Conservation (phyloP, 2,113 vertebrate species). For the Rhodinocichla rosea region DNA sequence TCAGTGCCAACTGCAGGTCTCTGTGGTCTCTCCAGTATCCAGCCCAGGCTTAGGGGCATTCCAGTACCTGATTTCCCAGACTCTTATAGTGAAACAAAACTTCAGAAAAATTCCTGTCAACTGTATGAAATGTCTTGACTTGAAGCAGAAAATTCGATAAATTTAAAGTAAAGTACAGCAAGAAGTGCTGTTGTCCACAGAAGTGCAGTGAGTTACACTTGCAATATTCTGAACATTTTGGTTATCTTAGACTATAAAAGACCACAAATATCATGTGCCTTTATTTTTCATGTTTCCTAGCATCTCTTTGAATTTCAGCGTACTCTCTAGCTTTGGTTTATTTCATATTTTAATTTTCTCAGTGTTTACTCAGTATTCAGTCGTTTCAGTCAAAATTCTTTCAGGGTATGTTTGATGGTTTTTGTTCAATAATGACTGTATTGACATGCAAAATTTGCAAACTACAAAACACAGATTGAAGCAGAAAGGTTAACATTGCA, state of each 20-base stretch:
- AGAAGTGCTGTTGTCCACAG: neutral
- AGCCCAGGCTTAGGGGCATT: neutral
- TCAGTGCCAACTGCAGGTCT: neutral
- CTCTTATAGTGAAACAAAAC: neutral
- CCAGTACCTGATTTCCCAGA: neutral
- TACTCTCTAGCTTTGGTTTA: neutral
- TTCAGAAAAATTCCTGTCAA: neutral
- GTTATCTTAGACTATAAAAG: neutral
- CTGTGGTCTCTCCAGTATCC: neutral
- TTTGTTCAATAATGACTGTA: neutral
- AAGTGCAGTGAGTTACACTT: neutral
- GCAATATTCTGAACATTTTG: neutral
- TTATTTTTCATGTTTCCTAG: neutral
- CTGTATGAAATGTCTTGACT: neutral
- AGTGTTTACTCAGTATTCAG: neutral
- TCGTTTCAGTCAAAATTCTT: neutral
- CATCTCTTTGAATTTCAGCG: neutral
- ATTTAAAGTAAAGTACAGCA: neutral
- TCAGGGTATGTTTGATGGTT: neutral
- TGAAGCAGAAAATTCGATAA: neutral
- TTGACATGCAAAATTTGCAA: neutral
- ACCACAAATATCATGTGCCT: neutral
- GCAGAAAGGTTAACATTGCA: neutral
- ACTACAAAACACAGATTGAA: neutral
- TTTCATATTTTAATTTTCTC: neutral